Evolutionary conservation across 2,888 invertebrate genomes (phyloP).

Genomic region (Agriopis aurantiaria): DNA sequence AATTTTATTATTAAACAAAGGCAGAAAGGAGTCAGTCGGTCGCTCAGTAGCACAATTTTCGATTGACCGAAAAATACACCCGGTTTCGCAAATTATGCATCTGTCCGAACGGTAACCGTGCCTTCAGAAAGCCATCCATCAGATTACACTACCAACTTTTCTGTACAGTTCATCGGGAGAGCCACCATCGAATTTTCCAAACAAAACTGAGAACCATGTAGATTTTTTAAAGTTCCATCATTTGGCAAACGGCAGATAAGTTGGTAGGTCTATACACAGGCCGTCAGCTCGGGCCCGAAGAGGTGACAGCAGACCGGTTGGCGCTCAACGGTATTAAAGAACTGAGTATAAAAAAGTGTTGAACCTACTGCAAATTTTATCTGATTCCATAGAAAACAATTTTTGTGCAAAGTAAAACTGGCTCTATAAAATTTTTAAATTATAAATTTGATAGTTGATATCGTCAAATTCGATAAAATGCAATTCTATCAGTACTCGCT

Average conservation of each 20-base stretch:
- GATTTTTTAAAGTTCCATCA: background rate
- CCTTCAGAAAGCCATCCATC: constrained; percentile 44
- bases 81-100: constrained; percentile 32
- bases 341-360: constrained; percentile 48
- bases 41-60: constrained; percentile 33
- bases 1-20: constrained; percentile 1
- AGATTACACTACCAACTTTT: constrained; percentile 20
- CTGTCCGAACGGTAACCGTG: constrained; percentile 17
- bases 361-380: constrained; percentile 26
- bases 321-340: constrained; percentile 48
- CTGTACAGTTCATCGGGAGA: background rate
- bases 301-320: constrained; percentile 50
- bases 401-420: too few relatives aligned
- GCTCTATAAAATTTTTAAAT: too few relatives aligned
- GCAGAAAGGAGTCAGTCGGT: constrained; percentile 21
- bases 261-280: background rate
- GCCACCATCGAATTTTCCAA: background rate
- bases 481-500: too few relatives aligned
- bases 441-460: too few relatives aligned
- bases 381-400: constrained; percentile 21
- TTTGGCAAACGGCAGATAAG: background rate
- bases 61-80: constrained; percentile 37
- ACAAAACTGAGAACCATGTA: background rate
- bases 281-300: constrained; percentile 30
- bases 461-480: too few relatives aligned